Base-by-base conservation (phyloP, 2,113 vertebrate genomes). In the Diglossa brunneiventris region DNA sequence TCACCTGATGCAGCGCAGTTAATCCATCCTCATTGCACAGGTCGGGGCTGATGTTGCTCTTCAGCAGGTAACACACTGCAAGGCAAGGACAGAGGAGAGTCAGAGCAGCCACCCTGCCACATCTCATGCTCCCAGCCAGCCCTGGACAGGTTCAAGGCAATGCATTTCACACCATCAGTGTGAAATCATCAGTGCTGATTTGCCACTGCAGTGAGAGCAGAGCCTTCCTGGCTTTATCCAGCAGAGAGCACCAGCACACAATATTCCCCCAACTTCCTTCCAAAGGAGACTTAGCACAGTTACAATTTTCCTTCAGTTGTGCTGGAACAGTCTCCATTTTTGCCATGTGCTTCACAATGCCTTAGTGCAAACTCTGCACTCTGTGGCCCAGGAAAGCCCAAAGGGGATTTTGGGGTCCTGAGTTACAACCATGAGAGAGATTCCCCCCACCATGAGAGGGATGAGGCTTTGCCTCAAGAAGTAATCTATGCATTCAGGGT, bases 1-100 rank as follows among this genome's bases (percentile, higher is more conserved):
- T 98, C 97, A 99, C 99, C 99, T 99, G 99, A 94, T 99, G 99
- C 96, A 99, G 98, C 59, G 99, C 99, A 9, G 99, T 99, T 89
- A 99, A 97, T 86, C 99, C 99, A 4, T 99, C 99, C 96, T 99
- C 99, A 3, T 99, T 99, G 97, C 99, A 99, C 91, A 99, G 98
- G 96, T 99, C 99, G 6, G 99, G 99, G 96, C 98, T 99, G 95
- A 99, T 97, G 70, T 98, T 99, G 77, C 98, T 99, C 98, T 98
- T 99, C 97, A 99, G 98, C 96, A 99, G 95, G 97, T 99, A 99
- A 70, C 98, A 98, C 26, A 99, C 99, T 99, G 98, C 35, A 97
- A 98, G 89, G 97, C 75, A 96, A 59, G 93, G 75, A 92, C 17
- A 61, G 66, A 91, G 64, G 26, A 83, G 85, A 86, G 92, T 96